These are phyloP conservation scores for Euphydryas editha DNA, from an alignment of 2,888 invertebrate genomes.

Conservation along the genomic window DNA sequence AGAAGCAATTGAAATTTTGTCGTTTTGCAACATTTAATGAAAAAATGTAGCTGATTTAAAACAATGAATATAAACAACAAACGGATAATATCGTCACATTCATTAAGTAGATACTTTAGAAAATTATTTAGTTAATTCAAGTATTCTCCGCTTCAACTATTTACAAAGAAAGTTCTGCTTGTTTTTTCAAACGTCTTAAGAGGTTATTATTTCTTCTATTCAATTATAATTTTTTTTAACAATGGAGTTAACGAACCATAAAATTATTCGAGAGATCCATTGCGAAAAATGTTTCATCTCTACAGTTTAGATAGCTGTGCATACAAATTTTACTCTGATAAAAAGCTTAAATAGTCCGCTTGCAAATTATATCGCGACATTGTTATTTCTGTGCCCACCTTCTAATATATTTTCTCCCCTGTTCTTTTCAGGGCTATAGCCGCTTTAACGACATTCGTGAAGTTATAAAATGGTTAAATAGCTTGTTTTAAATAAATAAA, in stretches of 20 bases:
- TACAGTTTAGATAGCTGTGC: constrained; percentile 74
- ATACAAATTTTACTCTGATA: constrained; percentile 76
- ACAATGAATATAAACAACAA: neutral
- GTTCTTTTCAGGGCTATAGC: constrained; percentile 55
- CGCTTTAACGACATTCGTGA: constrained; percentile 64
- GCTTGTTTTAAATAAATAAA: constrained; percentile 69
- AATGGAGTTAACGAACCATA: constrained; percentile 76
- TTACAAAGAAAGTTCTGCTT: neutral
- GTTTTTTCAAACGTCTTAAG: constrained; percentile 13
- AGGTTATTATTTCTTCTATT: constrained; percentile 47
- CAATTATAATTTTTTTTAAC: constrained; percentile 68
- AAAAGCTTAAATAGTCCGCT: constrained; percentile 77
- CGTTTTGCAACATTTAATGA: no score
- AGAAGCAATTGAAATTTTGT: no score
- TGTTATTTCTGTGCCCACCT: constrained; percentile 59
- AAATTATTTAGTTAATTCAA: neutral
- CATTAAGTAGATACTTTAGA: no score
- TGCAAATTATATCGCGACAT: constrained; percentile 75
- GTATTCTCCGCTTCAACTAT: neutral
- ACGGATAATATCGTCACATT: no score
- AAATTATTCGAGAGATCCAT: constrained; percentile 73
- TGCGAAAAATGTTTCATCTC: constrained; percentile 68
- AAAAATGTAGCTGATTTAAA: neutral
- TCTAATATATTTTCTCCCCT: constrained; percentile 57
- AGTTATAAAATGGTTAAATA: constrained; percentile 67